These are phyloP conservation scores for Zygogramma bicolorata DNA, from an alignment of 2,888 invertebrate species.

Conservation along the genomic window DNA sequence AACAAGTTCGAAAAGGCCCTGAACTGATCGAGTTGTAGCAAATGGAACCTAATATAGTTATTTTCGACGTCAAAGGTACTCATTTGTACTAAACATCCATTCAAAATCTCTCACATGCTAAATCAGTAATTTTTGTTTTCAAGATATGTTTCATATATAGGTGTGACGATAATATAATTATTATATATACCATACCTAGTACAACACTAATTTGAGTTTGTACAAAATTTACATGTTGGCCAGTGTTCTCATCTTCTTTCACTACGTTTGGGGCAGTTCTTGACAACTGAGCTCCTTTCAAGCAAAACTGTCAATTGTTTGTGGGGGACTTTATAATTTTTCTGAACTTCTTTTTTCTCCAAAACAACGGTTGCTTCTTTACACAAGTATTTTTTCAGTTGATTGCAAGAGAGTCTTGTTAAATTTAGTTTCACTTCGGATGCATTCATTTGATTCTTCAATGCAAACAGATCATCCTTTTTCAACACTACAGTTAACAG, in stretches of 20 bases:
- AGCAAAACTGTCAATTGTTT: neutral
- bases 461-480: slow-evolving; percentile 21
- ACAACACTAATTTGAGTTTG: neutral
- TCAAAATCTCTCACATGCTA: too few species aligned
- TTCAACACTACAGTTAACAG: slow-evolving; percentile 14
- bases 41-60: too few species aligned
- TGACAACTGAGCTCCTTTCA: neutral
- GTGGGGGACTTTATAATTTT: neutral
- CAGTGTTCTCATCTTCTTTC: neutral
- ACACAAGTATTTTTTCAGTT: neutral
- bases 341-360: neutral
- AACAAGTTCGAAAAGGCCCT: too few species aligned
- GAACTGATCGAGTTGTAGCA: too few species aligned
- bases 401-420: slow-evolving; percentile 13
- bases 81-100: too few species aligned
- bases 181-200: neutral
- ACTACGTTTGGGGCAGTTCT: neutral
- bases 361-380: neutral
- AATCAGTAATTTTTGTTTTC: too few species aligned
- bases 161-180: neutral
- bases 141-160: too few species aligned
- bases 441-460: slow-evolving; percentile 7
- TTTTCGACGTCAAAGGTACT: too few species aligned
- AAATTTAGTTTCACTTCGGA: slow-evolving; percentile 11
- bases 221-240: neutral